Percentiles rank a stretch among this genome's conserved stretches.
These are phyloP conservation scores for Pheosia gnoma DNA, from an alignment of 2,888 invertebrate species.

Conservation along the genomic window DNA sequence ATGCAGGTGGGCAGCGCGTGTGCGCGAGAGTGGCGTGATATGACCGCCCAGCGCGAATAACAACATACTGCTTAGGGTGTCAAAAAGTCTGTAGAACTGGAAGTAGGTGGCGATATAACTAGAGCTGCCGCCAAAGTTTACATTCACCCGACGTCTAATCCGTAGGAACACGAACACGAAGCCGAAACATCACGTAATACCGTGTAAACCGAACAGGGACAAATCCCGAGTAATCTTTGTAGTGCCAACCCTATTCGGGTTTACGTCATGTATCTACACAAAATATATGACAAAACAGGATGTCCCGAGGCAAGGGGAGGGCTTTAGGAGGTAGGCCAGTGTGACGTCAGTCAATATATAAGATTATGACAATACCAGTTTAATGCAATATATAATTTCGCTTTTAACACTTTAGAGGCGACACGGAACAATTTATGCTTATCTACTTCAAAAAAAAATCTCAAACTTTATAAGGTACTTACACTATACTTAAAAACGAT, in stretches of 20 bases:
- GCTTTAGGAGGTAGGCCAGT: conserved; percentile 55
- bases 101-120: too few species aligned
- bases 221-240: conserved; percentile 38
- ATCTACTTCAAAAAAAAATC: too few species aligned
- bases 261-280: conserved; percentile 50
- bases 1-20: too few species aligned
- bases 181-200: conserved; percentile 6
- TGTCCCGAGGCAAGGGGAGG: conserved; percentile 51
- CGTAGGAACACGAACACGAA: not conserved
- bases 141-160: not conserved
- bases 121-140: not conserved
- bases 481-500: too few species aligned
- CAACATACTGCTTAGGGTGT: too few species aligned
- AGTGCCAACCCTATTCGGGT: conserved; percentile 43
- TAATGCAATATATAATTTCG: too few species aligned
- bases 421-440: too few species aligned
- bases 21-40: too few species aligned
- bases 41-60: too few species aligned
- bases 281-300: conserved; percentile 63
- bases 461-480: too few species aligned
- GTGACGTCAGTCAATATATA: conserved; percentile 28
- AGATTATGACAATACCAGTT: conserved; percentile 32
- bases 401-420: too few species aligned
- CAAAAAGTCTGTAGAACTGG: too few species aligned
- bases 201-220: conserved; percentile 17